These are phyloP conservation scores for Nemurella pictetii DNA, from an alignment of 2,888 invertebrate species.

Conservation along the genomic window DNA sequence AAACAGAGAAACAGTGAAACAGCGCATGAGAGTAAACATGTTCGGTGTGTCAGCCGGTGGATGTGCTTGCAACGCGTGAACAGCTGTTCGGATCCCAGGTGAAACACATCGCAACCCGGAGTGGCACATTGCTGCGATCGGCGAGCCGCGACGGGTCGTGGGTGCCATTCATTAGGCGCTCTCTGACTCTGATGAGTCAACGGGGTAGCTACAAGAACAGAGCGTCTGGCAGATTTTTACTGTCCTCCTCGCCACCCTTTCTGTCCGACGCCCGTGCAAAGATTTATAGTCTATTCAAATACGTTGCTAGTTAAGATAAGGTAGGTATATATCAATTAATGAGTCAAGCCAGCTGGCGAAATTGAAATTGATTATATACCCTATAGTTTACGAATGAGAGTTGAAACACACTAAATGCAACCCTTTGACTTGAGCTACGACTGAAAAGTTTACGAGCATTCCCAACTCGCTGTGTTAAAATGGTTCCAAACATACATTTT, in stretches of 20 bases:
- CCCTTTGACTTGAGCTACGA: not conserved
- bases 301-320: not conserved
- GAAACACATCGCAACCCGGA: slow-evolving; percentile 22
- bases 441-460: not conserved
- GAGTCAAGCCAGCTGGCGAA: not conserved
- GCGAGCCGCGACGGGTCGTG: not conserved
- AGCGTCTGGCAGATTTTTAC: not conserved
- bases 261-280: not conserved
- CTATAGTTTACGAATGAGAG: not conserved
- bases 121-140: slow-evolving; percentile 12
- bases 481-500: not conserved
- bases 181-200: slow-evolving; percentile 33
- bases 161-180: slow-evolving; percentile 28
- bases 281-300: not conserved
- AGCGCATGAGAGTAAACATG: no score
- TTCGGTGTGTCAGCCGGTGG: not conserved
- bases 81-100: slow-evolving; percentile 36
- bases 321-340: not conserved
- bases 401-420: not conserved
- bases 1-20: no score
- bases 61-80: not conserved
- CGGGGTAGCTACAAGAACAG: not conserved
- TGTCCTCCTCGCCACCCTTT: not conserved
- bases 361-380: not conserved
- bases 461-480: not conserved